phyloP scores from a whole-genome alignment of 2,797 vertebrate species.

The Petrocephalus schoutedeni region DNA sequence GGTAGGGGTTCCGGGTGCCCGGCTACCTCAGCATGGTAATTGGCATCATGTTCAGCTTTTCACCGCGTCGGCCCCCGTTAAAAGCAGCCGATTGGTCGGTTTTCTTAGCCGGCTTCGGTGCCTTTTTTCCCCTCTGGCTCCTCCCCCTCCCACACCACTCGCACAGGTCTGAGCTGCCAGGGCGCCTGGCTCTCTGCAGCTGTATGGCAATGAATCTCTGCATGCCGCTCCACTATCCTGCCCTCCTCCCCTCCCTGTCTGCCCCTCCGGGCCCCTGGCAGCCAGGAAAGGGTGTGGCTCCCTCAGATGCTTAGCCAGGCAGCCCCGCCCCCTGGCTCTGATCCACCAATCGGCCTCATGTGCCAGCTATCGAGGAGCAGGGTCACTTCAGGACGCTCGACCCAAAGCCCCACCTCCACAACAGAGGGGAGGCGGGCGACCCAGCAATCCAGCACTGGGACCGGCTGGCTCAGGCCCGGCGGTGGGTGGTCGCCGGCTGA shows the following conservation, averaged over 20 bases:
- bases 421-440: not conserved
- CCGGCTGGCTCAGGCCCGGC: not conserved
- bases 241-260: not conserved
- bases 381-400: constrained; percentile 19
- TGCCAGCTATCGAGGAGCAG: not conserved
- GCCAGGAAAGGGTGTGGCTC: not conserved
- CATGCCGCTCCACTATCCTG: not conserved
- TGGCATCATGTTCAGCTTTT: not conserved
- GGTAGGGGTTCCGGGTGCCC: not conserved
- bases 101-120: not conserved
- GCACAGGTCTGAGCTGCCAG: not conserved
- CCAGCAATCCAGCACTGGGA: not conserved
- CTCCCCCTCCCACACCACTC: not conserved
- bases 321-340: not conserved
- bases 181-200: not conserved
- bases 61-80: not conserved
- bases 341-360: not conserved
- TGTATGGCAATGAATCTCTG: not conserved
- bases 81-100: not conserved
- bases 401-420: not conserved
- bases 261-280: not conserved
- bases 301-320: not conserved
- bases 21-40: not conserved
- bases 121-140: not conserved
- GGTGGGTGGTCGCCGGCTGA: constrained; percentile 16